Percentiles rank a stretch among this genome's conserved stretches.
phyloP scores from a whole-genome alignment of 2,888 invertebrate species.

The Mantis religiosa region DNA sequence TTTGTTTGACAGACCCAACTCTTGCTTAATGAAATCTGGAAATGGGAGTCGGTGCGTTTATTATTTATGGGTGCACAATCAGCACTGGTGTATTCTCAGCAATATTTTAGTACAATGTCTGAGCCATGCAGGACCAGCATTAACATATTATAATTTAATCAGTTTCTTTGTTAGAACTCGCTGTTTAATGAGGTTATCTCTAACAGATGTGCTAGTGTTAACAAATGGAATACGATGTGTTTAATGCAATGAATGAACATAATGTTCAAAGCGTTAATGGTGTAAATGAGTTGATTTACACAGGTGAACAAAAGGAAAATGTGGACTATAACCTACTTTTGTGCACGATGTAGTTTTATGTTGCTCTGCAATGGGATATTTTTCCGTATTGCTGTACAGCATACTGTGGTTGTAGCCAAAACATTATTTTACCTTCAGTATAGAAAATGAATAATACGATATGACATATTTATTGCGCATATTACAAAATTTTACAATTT shows the following conservation, averaged over 20 bases:
- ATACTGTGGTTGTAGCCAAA: too few relatives aligned
- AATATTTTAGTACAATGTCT: neutral
- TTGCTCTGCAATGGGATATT: too few relatives aligned
- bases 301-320: neutral
- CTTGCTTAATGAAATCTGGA: neutral
- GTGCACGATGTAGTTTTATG: too few relatives aligned
- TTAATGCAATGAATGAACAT: neutral
- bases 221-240: neutral
- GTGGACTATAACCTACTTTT: neutral
- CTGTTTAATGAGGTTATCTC: neutral
- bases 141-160: neutral
- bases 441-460: too few relatives aligned
- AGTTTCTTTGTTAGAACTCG: neutral
- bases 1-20: neutral
- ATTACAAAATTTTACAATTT: too few relatives aligned
- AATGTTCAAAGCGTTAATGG: neutral
- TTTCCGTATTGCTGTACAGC: too few relatives aligned
- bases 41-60: neutral
- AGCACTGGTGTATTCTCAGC: neutral
- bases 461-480: too few relatives aligned
- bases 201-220: neutral
- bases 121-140: neutral
- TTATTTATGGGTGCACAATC: neutral
- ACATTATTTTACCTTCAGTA: too few relatives aligned
- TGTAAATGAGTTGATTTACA: neutral